Evolutionary conservation across 2,888 invertebrate species (phyloP), one percentile per base, ranked within the genome.

Genomic region (Calliphora vomitoria): DNA sequence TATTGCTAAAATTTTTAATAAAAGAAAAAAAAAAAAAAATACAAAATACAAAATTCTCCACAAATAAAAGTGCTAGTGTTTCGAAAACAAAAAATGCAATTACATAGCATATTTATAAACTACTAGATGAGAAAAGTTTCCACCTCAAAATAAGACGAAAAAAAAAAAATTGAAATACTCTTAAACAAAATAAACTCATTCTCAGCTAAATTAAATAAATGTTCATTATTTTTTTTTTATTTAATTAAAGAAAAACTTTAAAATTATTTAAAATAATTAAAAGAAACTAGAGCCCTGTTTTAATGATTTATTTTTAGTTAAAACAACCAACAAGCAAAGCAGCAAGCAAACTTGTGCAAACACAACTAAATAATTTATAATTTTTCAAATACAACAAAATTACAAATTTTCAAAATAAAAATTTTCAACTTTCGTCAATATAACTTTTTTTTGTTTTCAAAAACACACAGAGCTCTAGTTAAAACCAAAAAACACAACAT

Each of bases 271-370:
- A 87, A 50, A 74, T 50, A 64, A 66, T 71, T 75, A 78, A 75
- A 47, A 31, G 8, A 85, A 82, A 87, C 87, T 87, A 87, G 87
- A 87, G 87, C 85, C 85, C 87, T 87, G 87, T 85, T 85, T 83
- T 81, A 85, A 62, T 55, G n/a, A 78, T 83, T 71, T 83, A 60
- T 68, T 84, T 84, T 83, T 44, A 81, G 85, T 85, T 85, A 38
- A 25, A 83, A 76, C 69, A 66, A 58, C 38, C 53, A 58, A 25
- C 68, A 68, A 74, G 47, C 47, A 74, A 38, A 53, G 15, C 62
- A 75, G 25, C 25, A 1, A 50, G 53, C 64, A 71, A 74, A 78
- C 74, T 38, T 41, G 60, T 41, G 68, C 62, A 72, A 69, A 44
- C 75, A 15, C 60, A 62, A 25, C 44, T 44, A 64, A 64, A 71